A percentile compares a stretch with the other conserved stretches of the same genome.
phyloP scores from a whole-genome alignment of 1,140 invertebrate genomes.

The Leptonema lineaticorne region DNA sequence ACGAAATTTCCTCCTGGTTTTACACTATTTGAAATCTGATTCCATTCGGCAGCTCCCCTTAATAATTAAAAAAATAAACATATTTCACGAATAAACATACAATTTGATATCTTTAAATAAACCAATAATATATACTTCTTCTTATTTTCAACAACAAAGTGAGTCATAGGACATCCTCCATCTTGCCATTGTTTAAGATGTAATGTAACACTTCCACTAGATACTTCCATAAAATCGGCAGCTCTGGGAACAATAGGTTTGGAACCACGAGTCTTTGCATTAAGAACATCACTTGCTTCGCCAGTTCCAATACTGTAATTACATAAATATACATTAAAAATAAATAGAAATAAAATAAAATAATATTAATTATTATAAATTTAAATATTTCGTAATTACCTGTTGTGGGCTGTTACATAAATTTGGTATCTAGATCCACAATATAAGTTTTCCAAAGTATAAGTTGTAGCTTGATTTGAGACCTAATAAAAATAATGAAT shows the following conservation, averaged over 20 bases:
- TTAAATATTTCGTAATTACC: conserved; percentile 56
- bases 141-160: conserved; percentile 95
- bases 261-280: conserved; percentile 82
- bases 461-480: conserved; percentile 73
- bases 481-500: conserved; percentile 40
- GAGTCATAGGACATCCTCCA: conserved; percentile 92
- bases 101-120: conserved; percentile 18
- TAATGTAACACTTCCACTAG: conserved; percentile 86
- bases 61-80: conserved; percentile 37
- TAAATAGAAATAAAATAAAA: background rate
- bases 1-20: conserved; percentile 89
- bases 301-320: conserved; percentile 79
- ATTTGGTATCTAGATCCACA: conserved; percentile 91
- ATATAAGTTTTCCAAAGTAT: conserved; percentile 81
- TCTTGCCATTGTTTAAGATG: conserved; percentile 92
- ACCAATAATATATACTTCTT: conserved; percentile 68
- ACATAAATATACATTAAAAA: background rate
- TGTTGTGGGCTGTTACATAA: conserved; percentile 88
- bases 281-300: conserved; percentile 82
- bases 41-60: conserved; percentile 83
- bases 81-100: background rate
- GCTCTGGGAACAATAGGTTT: conserved; percentile 89
- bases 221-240: conserved; percentile 87
- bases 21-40: conserved; percentile 89
- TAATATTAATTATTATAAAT: background rate